A percentile compares a stretch with the other conserved stretches of the same genome.
phyloP scores from a whole-genome alignment of 2,888 invertebrate genomes.

The Tetranychus truncatus region DNA sequence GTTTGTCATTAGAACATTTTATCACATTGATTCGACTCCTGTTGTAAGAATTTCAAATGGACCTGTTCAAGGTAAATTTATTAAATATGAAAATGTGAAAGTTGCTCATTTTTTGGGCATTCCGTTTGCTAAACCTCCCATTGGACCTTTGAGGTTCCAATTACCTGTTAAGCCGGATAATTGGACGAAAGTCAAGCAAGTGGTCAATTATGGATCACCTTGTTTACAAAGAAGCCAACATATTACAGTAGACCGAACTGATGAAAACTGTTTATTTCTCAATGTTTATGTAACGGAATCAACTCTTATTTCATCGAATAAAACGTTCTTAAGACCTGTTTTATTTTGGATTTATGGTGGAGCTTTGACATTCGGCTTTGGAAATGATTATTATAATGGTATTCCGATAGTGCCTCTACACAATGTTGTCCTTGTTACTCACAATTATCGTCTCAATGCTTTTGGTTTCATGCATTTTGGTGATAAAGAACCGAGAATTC shows the following conservation, averaged over 20 bases:
- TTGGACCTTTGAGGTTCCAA: no score
- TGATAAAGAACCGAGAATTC: slow-evolving; percentile 25
- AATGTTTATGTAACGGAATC: not conserved
- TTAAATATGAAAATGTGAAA: not conserved
- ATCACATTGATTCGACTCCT: not conserved
- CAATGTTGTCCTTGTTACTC: slow-evolving; percentile 37
- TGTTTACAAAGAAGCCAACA: not conserved
- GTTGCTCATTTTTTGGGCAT: not conserved
- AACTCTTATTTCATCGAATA: not conserved
- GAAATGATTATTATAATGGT: not conserved
- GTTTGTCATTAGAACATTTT: not conserved
- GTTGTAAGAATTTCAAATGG: not conserved
- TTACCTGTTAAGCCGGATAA: not conserved
- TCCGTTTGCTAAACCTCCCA: not conserved
- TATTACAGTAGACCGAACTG: not conserved
- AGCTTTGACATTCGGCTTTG: not conserved
- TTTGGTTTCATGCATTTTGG: slow-evolving; percentile 31
- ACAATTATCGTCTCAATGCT: slow-evolving; percentile 38
- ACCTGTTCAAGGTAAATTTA: not conserved
- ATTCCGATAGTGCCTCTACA: slow-evolving; percentile 28
- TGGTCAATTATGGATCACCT: not conserved
- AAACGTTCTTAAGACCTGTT: not conserved
- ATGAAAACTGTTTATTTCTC: not conserved
- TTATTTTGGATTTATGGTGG: slow-evolving; percentile 11
- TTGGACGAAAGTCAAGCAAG: not conserved